Evolutionary conservation across 1,140 invertebrate species (phyloP), one percentile per base, ranked within the genome.

Genomic region (Scaptomyza hsui): DNA sequence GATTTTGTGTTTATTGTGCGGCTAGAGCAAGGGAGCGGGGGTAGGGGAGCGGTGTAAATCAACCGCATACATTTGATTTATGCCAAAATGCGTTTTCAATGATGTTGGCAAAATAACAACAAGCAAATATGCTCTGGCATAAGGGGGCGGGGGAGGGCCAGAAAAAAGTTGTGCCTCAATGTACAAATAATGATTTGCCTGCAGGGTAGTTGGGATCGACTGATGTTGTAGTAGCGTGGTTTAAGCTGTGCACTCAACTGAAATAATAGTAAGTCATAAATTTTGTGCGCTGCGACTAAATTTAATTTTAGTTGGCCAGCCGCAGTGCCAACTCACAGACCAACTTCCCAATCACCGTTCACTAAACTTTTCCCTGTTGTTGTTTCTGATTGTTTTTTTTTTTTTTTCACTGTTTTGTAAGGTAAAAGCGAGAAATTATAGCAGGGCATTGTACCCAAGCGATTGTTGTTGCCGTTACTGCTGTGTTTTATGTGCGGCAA

Each of bases 261-360:
- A 86, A 85, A 80, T 85, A 85, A 85, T 85, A 78, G 80, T 72
- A 77, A 77, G 68, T 67, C 81, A 85, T 85, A 85, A 86, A 85
- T 85, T 86, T 76, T 61, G 59, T 63, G 41, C 18, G 42, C 56
- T 63, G 74, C 60, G 65, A 77, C 71, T 77, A 77, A 74, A 77
- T 77, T 77, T 77, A 77, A 77, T 70, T 77, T 77, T 70, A 77
- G 74, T 76, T 76, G 71, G 56, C 70, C 42, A 63, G 62, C 61
- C 73, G 63, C 70, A 72, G 52, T 62, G 55, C 53, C 61, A 45
- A 57, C 18, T 10, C 32, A 41, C 39, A 55, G 67, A 64, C 67
- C 52, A 75, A 72, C 70, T 71, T 75, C 56, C 57, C 72, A 72
- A 72, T 71, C 61, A 75, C 48, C 55, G 48, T 72, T 63, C 69